Percentiles rank a stretch among this genome's conserved stretches.
Evolutionary conservation across 64 coral and sea anemone species (phyloP).

Genomic region (Trachythela sp.): DNA sequence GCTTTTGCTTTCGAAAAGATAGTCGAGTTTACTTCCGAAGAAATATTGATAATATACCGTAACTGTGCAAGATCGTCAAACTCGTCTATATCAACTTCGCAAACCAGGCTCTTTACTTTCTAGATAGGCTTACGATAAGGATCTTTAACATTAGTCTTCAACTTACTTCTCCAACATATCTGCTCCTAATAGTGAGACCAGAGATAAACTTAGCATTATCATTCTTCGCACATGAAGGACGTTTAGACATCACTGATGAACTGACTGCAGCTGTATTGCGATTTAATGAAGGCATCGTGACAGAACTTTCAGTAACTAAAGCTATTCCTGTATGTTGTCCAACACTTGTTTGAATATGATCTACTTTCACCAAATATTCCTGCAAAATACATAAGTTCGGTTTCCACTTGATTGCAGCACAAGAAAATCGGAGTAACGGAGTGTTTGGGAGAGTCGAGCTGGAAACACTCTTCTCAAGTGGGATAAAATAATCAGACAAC

Average conservation of each 20-base stretch:
- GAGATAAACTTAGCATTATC: conserved; percentile 57
- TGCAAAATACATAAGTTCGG: neutral
- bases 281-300: conserved; percentile 63
- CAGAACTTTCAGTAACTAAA: conserved; percentile 76
- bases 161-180: conserved; percentile 78
- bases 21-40: no score
- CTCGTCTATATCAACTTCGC: no score
- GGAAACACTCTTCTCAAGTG: no score
- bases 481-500: no score
- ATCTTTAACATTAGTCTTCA: neutral
- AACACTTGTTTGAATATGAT: conserved; percentile 46
- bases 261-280: conserved; percentile 56
- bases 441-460: no score
- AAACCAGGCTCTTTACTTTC: no score
- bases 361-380: conserved; percentile 87
- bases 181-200: conserved; percentile 70
- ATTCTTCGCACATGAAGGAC: conserved; percentile 81
- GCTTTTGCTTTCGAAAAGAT: no score
- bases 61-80: no score
- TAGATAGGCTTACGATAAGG: no score
- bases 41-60: no score
- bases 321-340: conserved; percentile 70
- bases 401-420: no score
- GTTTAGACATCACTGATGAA: conserved; percentile 50
- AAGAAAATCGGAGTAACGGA: no score